Evolutionary conservation across 2,797 vertebrate species (phyloP).

Genomic region (Sebastes baramenuke): DNA sequence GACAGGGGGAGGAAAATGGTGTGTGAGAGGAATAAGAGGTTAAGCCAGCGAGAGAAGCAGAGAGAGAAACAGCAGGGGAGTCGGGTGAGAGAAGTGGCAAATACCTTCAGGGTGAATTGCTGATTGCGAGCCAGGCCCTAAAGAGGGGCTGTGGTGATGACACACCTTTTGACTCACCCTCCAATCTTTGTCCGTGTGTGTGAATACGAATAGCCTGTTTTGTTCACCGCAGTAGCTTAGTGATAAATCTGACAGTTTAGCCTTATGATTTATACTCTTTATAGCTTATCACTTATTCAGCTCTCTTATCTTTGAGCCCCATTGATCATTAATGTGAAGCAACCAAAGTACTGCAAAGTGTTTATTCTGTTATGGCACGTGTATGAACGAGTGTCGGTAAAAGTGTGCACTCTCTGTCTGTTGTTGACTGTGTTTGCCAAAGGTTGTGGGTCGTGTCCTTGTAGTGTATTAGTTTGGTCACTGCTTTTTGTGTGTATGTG

Average conservation of each 20-base stretch:
- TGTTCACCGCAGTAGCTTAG: slow-evolving; percentile 33
- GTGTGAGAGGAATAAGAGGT: slow-evolving; percentile 53
- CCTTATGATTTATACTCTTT: slow-evolving; percentile 36
- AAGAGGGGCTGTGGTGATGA: slow-evolving; percentile 42
- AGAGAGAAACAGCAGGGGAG: slow-evolving; percentile 51
- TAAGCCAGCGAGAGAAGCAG: slow-evolving; percentile 42
- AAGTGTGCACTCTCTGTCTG: not conserved
- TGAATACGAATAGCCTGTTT: slow-evolving; percentile 30
- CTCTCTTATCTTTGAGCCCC: slow-evolving; percentile 44
- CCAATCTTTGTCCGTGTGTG: slow-evolving; percentile 48
- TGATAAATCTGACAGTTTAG: slow-evolving; percentile 34
- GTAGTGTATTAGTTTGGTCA: not conserved
- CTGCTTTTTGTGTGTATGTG: not conserved
- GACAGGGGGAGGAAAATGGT: slow-evolving; percentile 38
- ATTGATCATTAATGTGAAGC: slow-evolving; percentile 70
- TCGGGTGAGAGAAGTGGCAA: slow-evolving; percentile 50
- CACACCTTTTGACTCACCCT: slow-evolving; percentile 68
- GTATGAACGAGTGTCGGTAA: not conserved
- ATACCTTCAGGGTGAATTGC: slow-evolving; percentile 60
- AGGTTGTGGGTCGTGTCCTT: slow-evolving; percentile 3
- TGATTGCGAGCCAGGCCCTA: slow-evolving; percentile 41
- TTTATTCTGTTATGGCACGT: slow-evolving; percentile 16
- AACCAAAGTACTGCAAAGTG: slow-evolving; percentile 33
- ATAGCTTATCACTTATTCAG: slow-evolving; percentile 37
- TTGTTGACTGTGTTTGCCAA: slow-evolving; percentile 14